These are phyloP conservation scores for Chelonoidis abingdonii DNA, from an alignment of 2,113 vertebrate genomes.

Conservation along the genomic window DNA sequence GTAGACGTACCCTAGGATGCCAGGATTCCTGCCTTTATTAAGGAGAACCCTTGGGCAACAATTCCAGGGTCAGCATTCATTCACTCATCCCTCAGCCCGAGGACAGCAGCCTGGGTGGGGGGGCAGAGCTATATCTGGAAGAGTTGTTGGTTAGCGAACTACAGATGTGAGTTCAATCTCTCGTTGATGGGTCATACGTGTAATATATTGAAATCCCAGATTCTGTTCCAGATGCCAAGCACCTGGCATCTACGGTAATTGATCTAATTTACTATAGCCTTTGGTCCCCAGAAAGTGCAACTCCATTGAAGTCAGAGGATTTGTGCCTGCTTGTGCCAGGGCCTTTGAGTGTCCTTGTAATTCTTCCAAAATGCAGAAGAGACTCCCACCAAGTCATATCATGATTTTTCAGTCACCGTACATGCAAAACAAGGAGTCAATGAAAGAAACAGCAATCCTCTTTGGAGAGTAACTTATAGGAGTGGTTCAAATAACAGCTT, in stretches of 20 bases:
- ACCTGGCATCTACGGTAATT: constrained; percentile 45
- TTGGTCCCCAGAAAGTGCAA: constrained; percentile 50
- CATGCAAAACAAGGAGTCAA: not conserved
- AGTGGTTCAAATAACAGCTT: constrained; percentile 18
- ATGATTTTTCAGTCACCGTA: not conserved
- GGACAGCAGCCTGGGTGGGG: not conserved
- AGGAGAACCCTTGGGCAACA: not conserved
- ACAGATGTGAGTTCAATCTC: not conserved
- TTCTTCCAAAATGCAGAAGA: not conserved
- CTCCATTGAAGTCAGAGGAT: constrained; percentile 56
- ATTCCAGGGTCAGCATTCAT: not conserved
- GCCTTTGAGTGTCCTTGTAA: not conserved
- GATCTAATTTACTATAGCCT: constrained; percentile 54
- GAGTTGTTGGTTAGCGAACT: not conserved
- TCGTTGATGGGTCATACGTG: not conserved
- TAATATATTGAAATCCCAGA: constrained; percentile 4
- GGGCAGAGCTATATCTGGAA: fast-evolving
- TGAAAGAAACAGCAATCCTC: constrained; percentile 29
- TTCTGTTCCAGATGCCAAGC: constrained; percentile 34
- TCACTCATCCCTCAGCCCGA: not conserved
- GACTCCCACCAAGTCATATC: not conserved
- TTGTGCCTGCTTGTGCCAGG: constrained; percentile 47
- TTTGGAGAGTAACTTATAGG: constrained; percentile 37
- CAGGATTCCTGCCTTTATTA: not conserved
- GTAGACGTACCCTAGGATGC: not conserved